phyloP scores from a whole-genome alignment of 2,888 invertebrate species.

The Morpho helenor region DNA sequence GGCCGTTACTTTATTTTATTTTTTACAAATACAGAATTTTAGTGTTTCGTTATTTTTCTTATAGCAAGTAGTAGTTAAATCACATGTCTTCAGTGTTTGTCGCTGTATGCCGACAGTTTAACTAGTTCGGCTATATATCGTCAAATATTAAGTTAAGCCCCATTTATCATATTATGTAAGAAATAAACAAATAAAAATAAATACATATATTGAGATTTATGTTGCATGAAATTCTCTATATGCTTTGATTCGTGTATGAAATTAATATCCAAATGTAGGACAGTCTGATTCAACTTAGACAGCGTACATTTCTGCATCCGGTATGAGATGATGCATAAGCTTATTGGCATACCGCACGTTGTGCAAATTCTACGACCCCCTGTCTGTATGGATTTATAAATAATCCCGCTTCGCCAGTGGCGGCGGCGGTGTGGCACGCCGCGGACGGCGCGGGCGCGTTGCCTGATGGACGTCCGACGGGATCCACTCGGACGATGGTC shows the following conservation, averaged over 20 bases:
- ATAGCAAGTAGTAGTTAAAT: too few species aligned
- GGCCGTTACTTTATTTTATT: too few species aligned
- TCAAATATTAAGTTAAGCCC: too few species aligned
- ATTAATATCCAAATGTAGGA: conserved; percentile 9
- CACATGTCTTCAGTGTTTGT: too few species aligned
- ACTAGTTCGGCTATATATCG: too few species aligned
- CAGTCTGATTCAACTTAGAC: conserved; percentile 22
- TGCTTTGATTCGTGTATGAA: neutral
- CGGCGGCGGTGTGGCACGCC: conserved; percentile 73
- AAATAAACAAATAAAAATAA: too few species aligned
- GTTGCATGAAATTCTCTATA: too few species aligned
- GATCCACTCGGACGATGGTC: conserved; percentile 51
- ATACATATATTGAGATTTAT: too few species aligned
- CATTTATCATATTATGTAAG: too few species aligned
- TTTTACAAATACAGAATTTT: too few species aligned
- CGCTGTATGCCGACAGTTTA: too few species aligned
- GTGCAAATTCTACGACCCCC: conserved; percentile 77
- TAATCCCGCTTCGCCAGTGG: conserved; percentile 76
- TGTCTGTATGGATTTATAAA: conserved; percentile 77
- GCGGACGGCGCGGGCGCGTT: conserved; percentile 80
- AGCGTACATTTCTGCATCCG: conserved; percentile 49
- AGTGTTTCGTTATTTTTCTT: too few species aligned
- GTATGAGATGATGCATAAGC: conserved; percentile 54
- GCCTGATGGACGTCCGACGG: conserved; percentile 53
- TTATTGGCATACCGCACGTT: conserved; percentile 62